phyloP scores from a whole-genome alignment of 2,888 invertebrate species.

The Pandemis cinnamomeana region DNA sequence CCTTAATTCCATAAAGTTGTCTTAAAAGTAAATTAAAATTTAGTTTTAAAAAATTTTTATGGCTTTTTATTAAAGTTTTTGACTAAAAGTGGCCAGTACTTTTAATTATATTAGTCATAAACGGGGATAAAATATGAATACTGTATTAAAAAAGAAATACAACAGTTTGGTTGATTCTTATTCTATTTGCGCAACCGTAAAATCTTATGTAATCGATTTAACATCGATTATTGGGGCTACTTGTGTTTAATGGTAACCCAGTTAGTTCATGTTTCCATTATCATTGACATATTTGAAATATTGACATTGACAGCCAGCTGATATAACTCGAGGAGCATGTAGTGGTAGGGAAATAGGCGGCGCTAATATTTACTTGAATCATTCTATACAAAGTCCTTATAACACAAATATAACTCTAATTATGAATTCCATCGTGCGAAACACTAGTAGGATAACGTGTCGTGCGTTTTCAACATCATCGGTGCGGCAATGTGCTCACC shows the following conservation, averaged over 20 bases:
- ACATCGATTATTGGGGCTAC: not conserved
- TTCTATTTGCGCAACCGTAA: not conserved
- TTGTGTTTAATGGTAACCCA: constrained; percentile 19
- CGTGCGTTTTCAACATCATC: constrained; percentile 67
- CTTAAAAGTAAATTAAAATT: not conserved
- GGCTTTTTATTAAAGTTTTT: not conserved
- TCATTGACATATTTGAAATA: not conserved
- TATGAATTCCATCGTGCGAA: constrained; percentile 71
- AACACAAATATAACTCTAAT: constrained; percentile 42
- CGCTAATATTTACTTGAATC: constrained; percentile 24
- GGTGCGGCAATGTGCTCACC: constrained; percentile 60
- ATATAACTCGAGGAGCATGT: constrained; percentile 26
- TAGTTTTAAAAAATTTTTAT: not conserved
- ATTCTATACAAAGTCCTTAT: constrained; percentile 16
- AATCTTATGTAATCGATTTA: not conserved
- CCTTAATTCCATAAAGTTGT: not conserved
- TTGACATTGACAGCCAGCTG: constrained; percentile 30
- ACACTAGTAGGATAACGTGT: constrained; percentile 53
- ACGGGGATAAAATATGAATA: not conserved
- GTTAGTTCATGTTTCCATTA: constrained; percentile 1
- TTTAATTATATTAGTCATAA: not conserved
- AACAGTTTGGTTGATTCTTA: not conserved
- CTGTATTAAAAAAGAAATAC: not conserved
- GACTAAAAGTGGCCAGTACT: not conserved
- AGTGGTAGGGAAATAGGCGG: constrained; percentile 19